These are phyloP conservation scores for Galagoides demidoff DNA, from an alignment of 2,797 vertebrate species.

Conservation along the genomic window DNA sequence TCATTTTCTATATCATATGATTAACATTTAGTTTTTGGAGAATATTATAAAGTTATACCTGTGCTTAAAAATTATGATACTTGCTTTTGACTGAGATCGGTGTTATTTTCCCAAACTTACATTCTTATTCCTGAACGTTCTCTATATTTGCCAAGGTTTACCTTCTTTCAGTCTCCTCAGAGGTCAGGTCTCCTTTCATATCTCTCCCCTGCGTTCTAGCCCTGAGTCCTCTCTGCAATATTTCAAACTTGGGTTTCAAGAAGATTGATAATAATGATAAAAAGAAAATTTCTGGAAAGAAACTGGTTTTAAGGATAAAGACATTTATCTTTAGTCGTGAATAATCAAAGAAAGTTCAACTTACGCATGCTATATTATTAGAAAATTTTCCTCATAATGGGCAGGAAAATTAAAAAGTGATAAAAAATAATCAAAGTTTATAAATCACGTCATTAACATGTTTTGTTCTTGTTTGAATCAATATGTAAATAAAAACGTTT, in stretches of 20 bases:
- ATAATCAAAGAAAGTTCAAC: background rate
- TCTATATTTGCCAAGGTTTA: background rate
- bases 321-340: background rate
- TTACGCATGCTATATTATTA: background rate
- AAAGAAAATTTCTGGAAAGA: background rate
- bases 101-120: background rate
- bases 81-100: background rate
- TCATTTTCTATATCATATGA: background rate
- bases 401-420: background rate
- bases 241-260: background rate
- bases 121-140: background rate
- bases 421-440: background rate
- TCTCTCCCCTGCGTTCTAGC: background rate
- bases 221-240: background rate
- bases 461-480: background rate
- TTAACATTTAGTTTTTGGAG: background rate
- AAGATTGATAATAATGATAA: background rate
- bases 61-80: background rate
- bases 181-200: background rate
- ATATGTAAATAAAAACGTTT: background rate
- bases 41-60: background rate
- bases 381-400: background rate
- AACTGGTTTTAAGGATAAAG: background rate
- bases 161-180: background rate
- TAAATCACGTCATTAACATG: background rate